Evolutionary conservation across 2,888 invertebrate genomes (phyloP), one percentile per base, ranked within the genome.

Genomic region (Electrophaes corylata): DNA sequence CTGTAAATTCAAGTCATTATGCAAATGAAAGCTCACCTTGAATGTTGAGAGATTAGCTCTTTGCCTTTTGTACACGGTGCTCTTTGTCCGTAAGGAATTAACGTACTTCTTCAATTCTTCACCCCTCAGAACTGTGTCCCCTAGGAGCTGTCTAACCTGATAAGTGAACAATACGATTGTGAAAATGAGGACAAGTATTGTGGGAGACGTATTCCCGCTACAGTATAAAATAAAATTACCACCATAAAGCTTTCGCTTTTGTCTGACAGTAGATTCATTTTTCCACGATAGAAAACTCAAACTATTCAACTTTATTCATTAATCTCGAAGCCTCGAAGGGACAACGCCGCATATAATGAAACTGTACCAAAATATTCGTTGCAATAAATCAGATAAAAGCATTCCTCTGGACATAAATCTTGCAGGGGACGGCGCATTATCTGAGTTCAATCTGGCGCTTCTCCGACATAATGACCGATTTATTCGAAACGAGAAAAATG

Each of bases 31-130:
- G 62, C 62, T 61, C 51, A 91, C 92, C 85, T 95, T 94, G 56
- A 96, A 86, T 48, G 95, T 94, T 5, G 96, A 94, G 66, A 97
- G 87, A 80, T 96, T 96, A 45, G 95, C 93, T 72, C 96, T 92
- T 78, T 96, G 95, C 76, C 95, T 94, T 87, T 97, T 97, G 83
- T 97, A 97, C 8, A 95, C 88, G 5, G 95, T 94, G 76, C 96
- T 96, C 79, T 96, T 96, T 48, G 95, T 94, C 57, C 97, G 93
- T 61, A 98, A 86, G 67, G 95, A 95, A 74, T 95, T 95, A 12
- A 98, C 96, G 82, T 97, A 97, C 67, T 95, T 94, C 83, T 97
- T 97, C 76, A 97, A 94, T 86, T 97, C 96, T 62, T 96, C 96
- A 20, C 96, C 96, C 70, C 95, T 93, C 18, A 96, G 90, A 16